phyloP scores from a whole-genome alignment of 2,797 vertebrate genomes.

The Spinus olivaceus region DNA sequence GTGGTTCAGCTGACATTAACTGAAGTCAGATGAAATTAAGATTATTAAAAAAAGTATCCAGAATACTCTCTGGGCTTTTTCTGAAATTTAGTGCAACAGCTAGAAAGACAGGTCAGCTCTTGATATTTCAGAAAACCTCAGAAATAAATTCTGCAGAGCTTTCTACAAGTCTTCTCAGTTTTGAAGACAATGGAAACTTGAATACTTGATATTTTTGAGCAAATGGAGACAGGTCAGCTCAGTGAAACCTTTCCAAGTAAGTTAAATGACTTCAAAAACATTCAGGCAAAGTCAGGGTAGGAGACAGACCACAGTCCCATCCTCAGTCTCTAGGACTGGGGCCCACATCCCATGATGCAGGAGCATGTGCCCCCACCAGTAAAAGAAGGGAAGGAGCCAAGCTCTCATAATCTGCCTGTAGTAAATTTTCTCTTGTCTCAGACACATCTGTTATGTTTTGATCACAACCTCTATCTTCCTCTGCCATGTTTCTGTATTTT shows the following conservation, averaged over 20 bases:
- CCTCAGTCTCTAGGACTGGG: neutral
- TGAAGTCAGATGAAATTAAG: neutral
- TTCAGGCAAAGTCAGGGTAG: neutral
- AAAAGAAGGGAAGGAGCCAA: neutral
- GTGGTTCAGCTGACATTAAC: neutral
- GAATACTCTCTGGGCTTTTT: neutral
- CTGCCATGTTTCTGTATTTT: neutral
- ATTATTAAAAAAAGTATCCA: neutral
- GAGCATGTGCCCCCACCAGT: neutral
- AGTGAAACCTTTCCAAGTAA: neutral
- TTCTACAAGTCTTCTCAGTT: neutral
- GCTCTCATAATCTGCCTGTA: neutral
- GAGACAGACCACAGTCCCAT: neutral
- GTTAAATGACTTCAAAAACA: neutral
- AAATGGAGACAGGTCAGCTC: neutral
- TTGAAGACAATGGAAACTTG: neutral
- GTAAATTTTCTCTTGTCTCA: neutral
- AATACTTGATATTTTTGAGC: neutral
- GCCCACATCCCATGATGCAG: fast-evolving
- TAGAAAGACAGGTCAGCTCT: neutral
- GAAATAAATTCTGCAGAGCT: neutral
- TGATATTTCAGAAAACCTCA: neutral
- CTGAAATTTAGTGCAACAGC: neutral
- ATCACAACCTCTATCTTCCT: neutral
- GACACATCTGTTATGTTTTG: neutral